These are phyloP conservation scores for Mustela nigripes DNA, from an alignment of 2,113 vertebrate species.

Conservation along the genomic window DNA sequence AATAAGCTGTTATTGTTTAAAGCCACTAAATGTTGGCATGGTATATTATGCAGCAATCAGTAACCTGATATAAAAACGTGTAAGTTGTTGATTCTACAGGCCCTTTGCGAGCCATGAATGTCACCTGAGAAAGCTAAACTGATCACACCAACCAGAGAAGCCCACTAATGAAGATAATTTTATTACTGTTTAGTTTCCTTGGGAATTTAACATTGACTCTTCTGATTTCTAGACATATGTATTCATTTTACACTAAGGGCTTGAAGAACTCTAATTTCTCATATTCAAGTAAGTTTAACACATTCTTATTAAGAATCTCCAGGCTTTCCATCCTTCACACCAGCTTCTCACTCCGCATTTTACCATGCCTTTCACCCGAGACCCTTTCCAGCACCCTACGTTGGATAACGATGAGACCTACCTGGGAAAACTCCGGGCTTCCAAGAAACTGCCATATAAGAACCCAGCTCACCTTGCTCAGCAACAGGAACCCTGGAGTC, in stretches of 20 bases:
- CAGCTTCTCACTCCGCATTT: neutral
- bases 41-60: neutral
- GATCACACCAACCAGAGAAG: neutral
- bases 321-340: neutral
- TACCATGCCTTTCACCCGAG: slow-evolving; percentile 85
- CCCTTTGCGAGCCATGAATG: neutral
- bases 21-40: neutral
- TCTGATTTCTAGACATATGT: neutral
- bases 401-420: slow-evolving; percentile 85
- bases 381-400: slow-evolving; percentile 85
- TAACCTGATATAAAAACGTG: slow-evolving; percentile 35
- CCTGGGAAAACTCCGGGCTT: slow-evolving; percentile 72
- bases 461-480: no score
- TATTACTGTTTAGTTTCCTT: neutral
- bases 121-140: neutral
- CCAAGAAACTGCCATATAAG: slow-evolving; percentile 66
- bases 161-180: neutral
- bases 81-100: neutral
- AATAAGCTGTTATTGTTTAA: neutral
- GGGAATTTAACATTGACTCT: neutral
- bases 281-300: slow-evolving; percentile 15
- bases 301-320: slow-evolving; percentile 1
- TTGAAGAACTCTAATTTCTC: slow-evolving; percentile 21
- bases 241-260: neutral
- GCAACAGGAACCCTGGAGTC: no score